Percentiles rank a stretch among this genome's conserved stretches.
Conservation (phyloP, 2,797 vertebrate species). For the Nyctibius grandis region DNA sequence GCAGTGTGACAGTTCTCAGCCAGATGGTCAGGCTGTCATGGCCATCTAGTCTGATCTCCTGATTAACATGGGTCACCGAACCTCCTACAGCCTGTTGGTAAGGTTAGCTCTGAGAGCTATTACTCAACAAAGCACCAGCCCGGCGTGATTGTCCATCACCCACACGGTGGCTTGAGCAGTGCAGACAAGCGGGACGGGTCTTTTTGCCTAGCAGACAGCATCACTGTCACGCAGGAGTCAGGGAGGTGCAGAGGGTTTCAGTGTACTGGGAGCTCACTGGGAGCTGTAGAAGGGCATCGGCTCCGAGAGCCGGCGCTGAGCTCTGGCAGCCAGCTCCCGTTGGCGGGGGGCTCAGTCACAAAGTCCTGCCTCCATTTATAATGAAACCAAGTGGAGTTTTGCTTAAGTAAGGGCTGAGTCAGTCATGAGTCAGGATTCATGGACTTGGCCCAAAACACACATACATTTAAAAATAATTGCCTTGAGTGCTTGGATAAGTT, state of each 20-base stretch:
- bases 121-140: not conserved
- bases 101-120: not conserved
- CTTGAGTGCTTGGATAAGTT: constrained; percentile 36
- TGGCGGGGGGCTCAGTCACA: not conserved
- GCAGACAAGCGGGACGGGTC: not conserved
- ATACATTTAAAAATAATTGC: constrained; percentile 55
- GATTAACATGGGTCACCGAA: not conserved
- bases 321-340: not conserved
- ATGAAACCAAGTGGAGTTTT: constrained; percentile 42
- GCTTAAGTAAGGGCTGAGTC: constrained; percentile 62
- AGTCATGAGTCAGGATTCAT: constrained; percentile 50
- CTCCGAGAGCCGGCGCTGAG: accelerated
- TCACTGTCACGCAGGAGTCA: not conserved
- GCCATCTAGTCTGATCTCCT: not conserved
- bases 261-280: not conserved
- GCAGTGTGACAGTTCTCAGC: not conserved
- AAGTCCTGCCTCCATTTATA: not conserved
- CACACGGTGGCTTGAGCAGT: not conserved
- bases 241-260: not conserved
- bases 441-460: constrained; percentile 53
- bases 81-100: not conserved
- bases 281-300: not conserved
- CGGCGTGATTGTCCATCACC: not conserved
- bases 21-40: not conserved
- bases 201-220: not conserved